A percentile compares a stretch with the other conserved stretches of the same genome.
Conservation (phyloP, 2,113 vertebrate species). For the Plecturocebus donacophilus region DNA sequence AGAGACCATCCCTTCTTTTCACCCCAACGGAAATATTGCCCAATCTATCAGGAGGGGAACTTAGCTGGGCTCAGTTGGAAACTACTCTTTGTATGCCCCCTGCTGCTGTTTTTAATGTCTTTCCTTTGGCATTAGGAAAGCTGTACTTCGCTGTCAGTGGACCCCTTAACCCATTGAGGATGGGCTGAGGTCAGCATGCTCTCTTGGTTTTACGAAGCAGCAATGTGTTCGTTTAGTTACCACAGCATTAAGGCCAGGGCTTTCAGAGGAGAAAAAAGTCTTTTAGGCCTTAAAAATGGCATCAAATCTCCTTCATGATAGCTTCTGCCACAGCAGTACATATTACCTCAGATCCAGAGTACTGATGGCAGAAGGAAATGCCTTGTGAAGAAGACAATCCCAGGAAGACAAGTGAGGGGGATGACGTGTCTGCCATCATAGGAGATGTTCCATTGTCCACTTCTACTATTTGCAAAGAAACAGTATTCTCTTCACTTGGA, state of each 20-base stretch:
- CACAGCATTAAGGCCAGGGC: slow-evolving; percentile 16
- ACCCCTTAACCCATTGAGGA: not conserved
- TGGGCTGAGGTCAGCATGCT: not conserved
- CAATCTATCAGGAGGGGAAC: not conserved
- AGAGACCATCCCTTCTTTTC: not conserved
- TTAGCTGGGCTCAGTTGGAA: slow-evolving; percentile 38
- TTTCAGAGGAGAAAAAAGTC: not conserved
- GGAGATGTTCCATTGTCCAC: not conserved
- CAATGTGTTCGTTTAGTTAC: not conserved
- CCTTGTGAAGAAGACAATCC: not conserved
- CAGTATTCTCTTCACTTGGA: not conserved
- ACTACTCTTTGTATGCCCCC: slow-evolving; percentile 25
- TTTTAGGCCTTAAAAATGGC: slow-evolving; percentile 34
- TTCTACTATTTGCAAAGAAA: not conserved
- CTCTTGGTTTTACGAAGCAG: slow-evolving; percentile 46
- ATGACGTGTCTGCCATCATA: not conserved
- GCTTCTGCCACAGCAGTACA: not conserved
- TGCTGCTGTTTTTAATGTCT: slow-evolving; percentile 51
- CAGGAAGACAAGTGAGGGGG: not conserved
- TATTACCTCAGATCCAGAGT: not conserved
- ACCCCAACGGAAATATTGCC: not conserved
- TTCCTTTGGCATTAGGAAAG: slow-evolving; percentile 39
- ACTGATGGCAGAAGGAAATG: slow-evolving; percentile 22
- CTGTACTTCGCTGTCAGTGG: slow-evolving; percentile 15
- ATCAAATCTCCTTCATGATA: not conserved